phyloP scores from a whole-genome alignment of 2,797 vertebrate species.

The Hydrolagus colliei region DNA sequence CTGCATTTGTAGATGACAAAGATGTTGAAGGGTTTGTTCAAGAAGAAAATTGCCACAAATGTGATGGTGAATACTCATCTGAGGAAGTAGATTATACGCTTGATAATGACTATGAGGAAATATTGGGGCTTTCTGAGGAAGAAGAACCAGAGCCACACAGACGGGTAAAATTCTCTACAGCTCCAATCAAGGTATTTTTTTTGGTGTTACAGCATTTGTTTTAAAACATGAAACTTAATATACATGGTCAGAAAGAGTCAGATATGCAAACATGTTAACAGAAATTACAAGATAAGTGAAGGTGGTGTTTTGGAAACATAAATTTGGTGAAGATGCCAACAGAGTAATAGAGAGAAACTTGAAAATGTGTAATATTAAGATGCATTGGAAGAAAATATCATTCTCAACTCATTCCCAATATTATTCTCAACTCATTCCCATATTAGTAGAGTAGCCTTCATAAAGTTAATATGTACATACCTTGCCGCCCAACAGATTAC shows the following conservation, averaged over 20 bases:
- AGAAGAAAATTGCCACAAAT: constrained; percentile 49
- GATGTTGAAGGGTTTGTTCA: constrained; percentile 58
- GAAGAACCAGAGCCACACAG: constrained; percentile 63
- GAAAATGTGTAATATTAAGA: not conserved
- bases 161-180: constrained; percentile 76
- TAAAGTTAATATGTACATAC: not conserved
- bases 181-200: constrained; percentile 71
- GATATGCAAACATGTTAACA: too few species aligned
- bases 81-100: constrained; percentile 53
- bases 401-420: too few species aligned
- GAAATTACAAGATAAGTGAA: too few species aligned
- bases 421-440: not conserved
- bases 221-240: not conserved
- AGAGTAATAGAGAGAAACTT: not conserved
- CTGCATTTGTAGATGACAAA: constrained; percentile 77
- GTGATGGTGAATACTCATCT: constrained; percentile 52
- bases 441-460: not conserved
- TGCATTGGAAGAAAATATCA: not conserved
- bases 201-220: not conserved
- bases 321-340: not conserved
- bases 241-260: too few species aligned
- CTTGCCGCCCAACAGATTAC: not conserved
- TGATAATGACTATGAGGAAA: constrained; percentile 57
- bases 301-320: not conserved
- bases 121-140: constrained; percentile 77